phyloP scores from a whole-genome alignment of 1,140 invertebrate genomes.

The Drosophila pectinifera region DNA sequence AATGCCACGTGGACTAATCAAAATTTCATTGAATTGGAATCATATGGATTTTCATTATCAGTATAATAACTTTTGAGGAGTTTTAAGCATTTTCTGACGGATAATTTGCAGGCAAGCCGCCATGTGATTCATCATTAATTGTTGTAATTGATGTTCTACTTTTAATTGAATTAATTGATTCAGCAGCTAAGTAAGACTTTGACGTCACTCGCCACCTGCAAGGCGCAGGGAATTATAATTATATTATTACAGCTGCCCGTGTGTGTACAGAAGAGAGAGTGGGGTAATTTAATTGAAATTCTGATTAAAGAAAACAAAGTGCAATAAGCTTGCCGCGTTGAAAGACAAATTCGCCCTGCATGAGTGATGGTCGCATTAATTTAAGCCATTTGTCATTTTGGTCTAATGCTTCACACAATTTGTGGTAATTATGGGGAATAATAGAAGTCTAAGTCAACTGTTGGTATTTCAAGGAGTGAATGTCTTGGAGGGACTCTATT shows the following conservation, averaged over 20 bases:
- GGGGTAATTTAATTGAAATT: slow-evolving; percentile 62
- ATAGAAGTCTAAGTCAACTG: background rate
- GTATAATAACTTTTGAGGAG: background rate
- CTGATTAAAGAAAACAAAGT: slow-evolving; percentile 71
- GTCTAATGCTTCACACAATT: slow-evolving; percentile 17
- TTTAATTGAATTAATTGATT: slow-evolving; percentile 67
- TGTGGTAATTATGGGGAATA: slow-evolving; percentile 38
- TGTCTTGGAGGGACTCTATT: background rate
- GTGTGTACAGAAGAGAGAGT: background rate
- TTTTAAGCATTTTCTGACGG: too few relatives aligned
- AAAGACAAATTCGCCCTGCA: slow-evolving; percentile 1
- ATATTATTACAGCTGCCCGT: slow-evolving; percentile 62
- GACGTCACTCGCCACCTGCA: slow-evolving; percentile 35
- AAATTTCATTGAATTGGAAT: background rate
- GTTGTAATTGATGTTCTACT: slow-evolving; percentile 41
- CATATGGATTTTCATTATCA: background rate
- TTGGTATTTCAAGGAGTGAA: background rate
- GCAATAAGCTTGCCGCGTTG: slow-evolving; percentile 10
- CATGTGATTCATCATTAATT: slow-evolving; percentile 59
- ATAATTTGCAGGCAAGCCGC: background rate
- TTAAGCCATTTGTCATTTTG: slow-evolving; percentile 12
- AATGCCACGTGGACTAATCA: background rate
- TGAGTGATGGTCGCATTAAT: slow-evolving; percentile 24
- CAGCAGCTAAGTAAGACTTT: slow-evolving; percentile 1
- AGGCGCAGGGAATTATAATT: slow-evolving; percentile 63